Base-by-base conservation (phyloP, 2,888 invertebrate genomes). In the Corbicula japonica region DNA sequence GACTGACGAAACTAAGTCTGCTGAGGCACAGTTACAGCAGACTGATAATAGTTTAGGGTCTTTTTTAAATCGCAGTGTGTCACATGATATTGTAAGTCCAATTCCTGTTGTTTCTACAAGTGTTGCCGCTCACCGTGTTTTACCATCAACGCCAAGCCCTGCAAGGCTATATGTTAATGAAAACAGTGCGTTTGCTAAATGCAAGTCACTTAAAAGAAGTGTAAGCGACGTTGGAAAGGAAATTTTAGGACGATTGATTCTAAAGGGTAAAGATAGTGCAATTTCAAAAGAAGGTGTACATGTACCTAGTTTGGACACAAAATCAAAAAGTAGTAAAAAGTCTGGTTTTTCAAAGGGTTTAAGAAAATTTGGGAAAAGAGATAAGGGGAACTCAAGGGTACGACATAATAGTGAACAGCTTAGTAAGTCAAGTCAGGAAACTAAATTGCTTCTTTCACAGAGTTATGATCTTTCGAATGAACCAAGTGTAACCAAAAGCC, bases 171-270 rank as follows among this genome's bases (percentile, higher is more conserved):
- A 62, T 56, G 70, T 70, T 12, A 83, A 80, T 83, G 83, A 83
- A 62, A 83, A 80, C 26, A 83, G 83, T 76, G 83, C 83, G 18
- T 83, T 83, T 66, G 80, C 76, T 8, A 83, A 76, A 41, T 72
- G 69, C 26, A 80, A 80, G 60, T 78, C 83, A 35, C 26, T 80
- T 15, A 70, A 80, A 54, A 62, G 83, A 48, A 83, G 78, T 76
- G 83, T 80, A 1, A 83, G 83, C 63, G 80, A 80, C 68, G 80
- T 62, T 3, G 69, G 78, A 10, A 83, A 83, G 66, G 83, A 78
- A 34, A 48, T 83, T 35, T 54, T 78, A 28, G 80, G 76, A 38
- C 72, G 69, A 32, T 73, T 83, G 5, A 50, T 75, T 61, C 72
- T 69, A 34, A 77, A 71, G 38, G 60, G 62, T 23, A 80, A 78